Evolutionary conservation across 2,113 vertebrate species (phyloP).

Genomic region (Psammodynastes pulverulentus): DNA sequence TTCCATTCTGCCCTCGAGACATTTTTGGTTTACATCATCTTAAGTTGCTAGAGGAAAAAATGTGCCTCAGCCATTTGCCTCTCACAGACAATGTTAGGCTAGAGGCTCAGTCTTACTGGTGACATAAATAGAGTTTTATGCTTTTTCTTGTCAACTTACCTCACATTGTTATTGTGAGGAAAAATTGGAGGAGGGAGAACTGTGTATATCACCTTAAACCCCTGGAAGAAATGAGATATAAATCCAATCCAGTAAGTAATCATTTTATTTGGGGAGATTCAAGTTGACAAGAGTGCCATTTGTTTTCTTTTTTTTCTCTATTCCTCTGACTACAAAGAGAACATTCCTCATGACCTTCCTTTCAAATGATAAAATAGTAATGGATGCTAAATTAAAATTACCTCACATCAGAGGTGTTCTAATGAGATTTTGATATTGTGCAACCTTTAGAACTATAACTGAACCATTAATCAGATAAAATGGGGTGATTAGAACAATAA

Average conservation of each 20-base stretch:
- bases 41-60: neutral
- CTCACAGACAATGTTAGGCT: neutral
- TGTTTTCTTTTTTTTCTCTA: neutral
- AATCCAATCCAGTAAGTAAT: neutral
- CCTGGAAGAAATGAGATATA: neutral
- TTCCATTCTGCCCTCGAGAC: neutral
- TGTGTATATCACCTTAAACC: neutral
- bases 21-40: neutral
- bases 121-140: neutral
- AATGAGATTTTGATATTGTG: neutral
- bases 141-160: neutral
- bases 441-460: neutral
- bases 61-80: neutral
- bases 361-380: neutral
- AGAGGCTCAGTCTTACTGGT: neutral
- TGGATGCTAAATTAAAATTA: neutral
- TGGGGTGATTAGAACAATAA: neutral
- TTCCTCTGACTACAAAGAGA: neutral
- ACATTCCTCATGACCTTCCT: neutral
- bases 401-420: neutral
- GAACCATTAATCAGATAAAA: neutral
- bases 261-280: neutral
- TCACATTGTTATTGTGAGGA: neutral
- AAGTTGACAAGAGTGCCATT: neutral
- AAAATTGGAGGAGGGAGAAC: neutral